Evolutionary conservation across 23 tunicate species (phyloP), one percentile per base, ranked within the genome.

Genomic region (Corella eumyota): DNA sequence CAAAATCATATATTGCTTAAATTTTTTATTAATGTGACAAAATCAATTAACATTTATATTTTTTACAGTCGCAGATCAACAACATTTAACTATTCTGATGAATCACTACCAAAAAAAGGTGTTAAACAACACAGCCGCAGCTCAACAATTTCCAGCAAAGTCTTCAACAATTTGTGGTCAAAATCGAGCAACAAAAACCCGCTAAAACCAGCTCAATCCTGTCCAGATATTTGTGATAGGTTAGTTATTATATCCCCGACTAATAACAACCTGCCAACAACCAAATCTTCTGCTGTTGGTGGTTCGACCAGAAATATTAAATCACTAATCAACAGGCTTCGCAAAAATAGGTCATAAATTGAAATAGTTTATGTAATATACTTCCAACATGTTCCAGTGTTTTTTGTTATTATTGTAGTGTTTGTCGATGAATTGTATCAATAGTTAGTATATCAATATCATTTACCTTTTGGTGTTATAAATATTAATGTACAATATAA

Each of bases 151-250:
- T 19, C 71, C 4, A 48, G 29, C 24, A 47, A 47, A 7, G 30
- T 66, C 59, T 66, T 66, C 28, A 30, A 66, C 40, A 4, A 49
- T 2, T 26, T 28, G 34, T 28, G 17, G 25, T 49, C 49, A 32
- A 19, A n/a, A 6, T 22, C 25, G 22, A 4, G 55, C 1, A 11
- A 45, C 19, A 72, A 67, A 59, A 30, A 50, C 33, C 50, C 36
- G 25, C 46, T 76, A 21, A 76, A 76, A 54, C 83, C 83, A 0
- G 83, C 83, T 2, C 72, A 76, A 34, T 76, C 83, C 6, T 76
- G 83, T 32, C 71, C 83, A 30, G 68, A 76, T 34, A 76, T 76
- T 45, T 67, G 57, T 26, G 83, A 76, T 33, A 25, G 72, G 6
- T 32, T 65, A 20, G 53, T 35, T 3, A 30, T 44, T 24, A 58